Base-by-base conservation (phyloP, 92 coral and sea anemone genomes). In the Galaxea fascicularis region DNA sequence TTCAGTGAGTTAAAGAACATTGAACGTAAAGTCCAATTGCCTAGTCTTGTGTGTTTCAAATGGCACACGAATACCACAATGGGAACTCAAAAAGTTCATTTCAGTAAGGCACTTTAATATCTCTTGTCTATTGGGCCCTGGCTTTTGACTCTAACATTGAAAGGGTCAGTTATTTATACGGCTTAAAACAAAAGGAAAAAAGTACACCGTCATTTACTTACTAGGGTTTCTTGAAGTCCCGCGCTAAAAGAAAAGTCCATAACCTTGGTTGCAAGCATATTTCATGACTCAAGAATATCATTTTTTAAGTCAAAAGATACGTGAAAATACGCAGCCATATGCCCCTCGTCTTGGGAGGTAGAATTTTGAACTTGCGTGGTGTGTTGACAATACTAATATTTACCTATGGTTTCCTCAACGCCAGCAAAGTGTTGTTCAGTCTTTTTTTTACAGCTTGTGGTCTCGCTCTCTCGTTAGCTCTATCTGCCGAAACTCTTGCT, bases 351-450 rank as follows among this genome's bases (percentile, higher is more conserved):
- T 63, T 64, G 73, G 82, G 82, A 26, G 73, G 73, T 63, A 63
- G 15, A 47, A n/a, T 25, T 45, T 45, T 45, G 82, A 6, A 14
- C 27, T 45, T 18, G 73, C 65, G 53, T 62, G 73, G 60, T 78
- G 30, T 62, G 73, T 20, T 78, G 82, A 63, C 82, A 62, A 45
- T 47, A 25, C 71, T 71, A 78, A 78, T 78, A 78, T 64, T 64
- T 78, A 45, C 62, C 25, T 21, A 25, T 44, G 73, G 41, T 30
- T 28, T 10, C 21, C 17, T 24, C 27, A 44, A 78, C 82, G 16
- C 47, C 20, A 21, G 10, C 29, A 60, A 6, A 24, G 22, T 60
- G 65, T 22, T 35, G 41, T 35, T 6, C 41, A 6, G 41, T 25
- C 9, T 15, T 60, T 26, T 59, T 59, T 13, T 7, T 28, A 24